Conservation (phyloP, 2,888 invertebrate genomes). For the Dilophus febrilis region DNA sequence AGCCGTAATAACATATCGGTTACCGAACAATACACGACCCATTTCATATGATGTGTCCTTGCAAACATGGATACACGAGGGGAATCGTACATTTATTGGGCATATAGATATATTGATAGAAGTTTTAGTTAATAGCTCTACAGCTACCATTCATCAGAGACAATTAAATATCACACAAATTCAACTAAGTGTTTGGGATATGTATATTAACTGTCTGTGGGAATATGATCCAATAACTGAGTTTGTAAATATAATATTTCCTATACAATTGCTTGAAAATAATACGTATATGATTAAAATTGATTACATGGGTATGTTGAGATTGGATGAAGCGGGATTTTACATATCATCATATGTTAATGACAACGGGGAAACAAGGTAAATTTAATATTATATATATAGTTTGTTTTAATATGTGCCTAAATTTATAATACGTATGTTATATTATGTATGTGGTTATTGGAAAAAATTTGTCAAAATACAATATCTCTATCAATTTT, state of each 20-base stretch:
- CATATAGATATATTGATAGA: conserved; percentile 29
- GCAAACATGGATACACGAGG: conserved; percentile 30
- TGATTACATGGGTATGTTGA: conserved; percentile 37
- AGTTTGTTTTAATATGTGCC: too few relatives aligned
- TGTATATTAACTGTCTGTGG: too few relatives aligned
- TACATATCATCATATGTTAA: conserved; percentile 33
- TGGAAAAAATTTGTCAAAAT: not conserved
- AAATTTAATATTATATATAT: too few relatives aligned
- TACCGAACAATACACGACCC: conserved; percentile 36
- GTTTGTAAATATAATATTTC: not conserved
- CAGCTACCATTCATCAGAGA: conserved; percentile 38
- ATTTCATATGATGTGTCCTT: conserved; percentile 35
- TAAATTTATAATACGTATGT: too few relatives aligned
- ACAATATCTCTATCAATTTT: not conserved
- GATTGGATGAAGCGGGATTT: conserved; percentile 43
- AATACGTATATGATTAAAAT: conserved; percentile 33
- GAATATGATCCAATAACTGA: not conserved
- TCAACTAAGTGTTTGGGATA: not conserved
- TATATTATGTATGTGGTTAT: too few relatives aligned
- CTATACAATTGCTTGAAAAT: not conserved
- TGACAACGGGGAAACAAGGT: not conserved
- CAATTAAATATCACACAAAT: conserved; percentile 30
- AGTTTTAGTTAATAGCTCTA: conserved; percentile 30
- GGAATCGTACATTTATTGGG: conserved; percentile 25
- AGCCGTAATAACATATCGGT: conserved; percentile 24